Base-by-base conservation (phyloP, 2,888 invertebrate species). In the Villa cingulata region DNA sequence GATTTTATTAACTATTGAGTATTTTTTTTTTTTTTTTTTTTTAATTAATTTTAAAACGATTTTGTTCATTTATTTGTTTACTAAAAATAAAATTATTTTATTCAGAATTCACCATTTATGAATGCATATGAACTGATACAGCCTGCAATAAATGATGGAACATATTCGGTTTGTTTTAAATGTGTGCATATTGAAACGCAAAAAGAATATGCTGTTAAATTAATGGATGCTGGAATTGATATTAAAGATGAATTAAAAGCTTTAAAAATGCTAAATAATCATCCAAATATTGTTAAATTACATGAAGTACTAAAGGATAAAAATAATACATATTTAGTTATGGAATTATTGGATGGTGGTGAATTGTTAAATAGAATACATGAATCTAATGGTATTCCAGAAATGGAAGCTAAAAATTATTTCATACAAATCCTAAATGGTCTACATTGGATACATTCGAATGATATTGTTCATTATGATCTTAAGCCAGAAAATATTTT, bases 391-490 rank as follows among this genome's bases (percentile, higher is more conserved):
- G 74, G 75, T 43, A 79, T 92, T 57, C 80, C 82, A 0, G 96
- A 96, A 70, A 66, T 74, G 0, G 75, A 79, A 55, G 91, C 94
- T 7, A 77, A 84, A n/a, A 72, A 74, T 10, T 80, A 96, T 47
- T 80, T 94, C 71, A 71, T 76, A 32, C 86, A 91, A 64, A 72
- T 96, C 39, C 85, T 88, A 1, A 75, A 81, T 16, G 94, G 91
- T 43, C 82, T 95, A 18, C 71, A 77, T 29, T 89, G 83, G 65
- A 83, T 96, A 78, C 95, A 95, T 70, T 72, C 76, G 19, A 73
- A 81, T 46, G 80, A 85, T 16, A 83, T 92, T 40, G 92, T 91
- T 46, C 96, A 97, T 65, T 72, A 95, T 29, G 96, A 96, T 68
- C 74, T 97, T 16, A 97, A 96, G 68, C 95, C 95, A 0, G 96